Evolutionary conservation across 2,113 vertebrate species (phyloP).

Genomic region (Nerophis ophidion): DNA sequence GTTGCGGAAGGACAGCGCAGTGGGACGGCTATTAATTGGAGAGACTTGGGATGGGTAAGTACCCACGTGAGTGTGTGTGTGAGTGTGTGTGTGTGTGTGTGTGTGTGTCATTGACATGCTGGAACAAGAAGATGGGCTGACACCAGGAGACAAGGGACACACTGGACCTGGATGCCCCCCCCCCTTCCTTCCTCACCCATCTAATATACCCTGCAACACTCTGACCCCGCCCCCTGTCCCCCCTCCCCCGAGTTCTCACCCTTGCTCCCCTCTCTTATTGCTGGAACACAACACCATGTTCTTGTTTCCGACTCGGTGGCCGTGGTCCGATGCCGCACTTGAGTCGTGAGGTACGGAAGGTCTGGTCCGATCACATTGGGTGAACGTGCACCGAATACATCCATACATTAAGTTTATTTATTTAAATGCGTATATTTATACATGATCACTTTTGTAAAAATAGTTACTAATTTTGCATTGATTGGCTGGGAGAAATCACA

Average conservation of each 20-base stretch:
- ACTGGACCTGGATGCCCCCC: constrained; percentile 31
- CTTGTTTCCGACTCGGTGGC: constrained; percentile 48
- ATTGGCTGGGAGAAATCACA: not conserved
- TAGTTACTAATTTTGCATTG: not conserved
- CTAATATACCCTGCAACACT: not conserved
- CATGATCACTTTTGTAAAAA: not conserved
- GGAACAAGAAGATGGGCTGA: constrained; percentile 73
- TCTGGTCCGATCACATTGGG: not conserved
- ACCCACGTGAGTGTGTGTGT: constrained; percentile 59
- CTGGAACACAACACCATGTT: constrained; percentile 59
- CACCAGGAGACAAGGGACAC: constrained; percentile 74
- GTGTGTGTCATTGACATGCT: constrained; percentile 80
- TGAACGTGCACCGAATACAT: not conserved
- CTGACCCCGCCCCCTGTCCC: constrained; percentile 37
- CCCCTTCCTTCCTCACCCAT: constrained; percentile 15
- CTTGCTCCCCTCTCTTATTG: constrained; percentile 35
- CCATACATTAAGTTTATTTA: too few relatives aligned
- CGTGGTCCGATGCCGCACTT: constrained; percentile 33
- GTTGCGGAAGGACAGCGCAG: constrained; percentile 75
- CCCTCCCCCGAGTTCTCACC: constrained; percentile 36
- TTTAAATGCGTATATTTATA: too few relatives aligned
- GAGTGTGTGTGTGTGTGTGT: not conserved
- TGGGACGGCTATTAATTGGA: constrained; percentile 96
- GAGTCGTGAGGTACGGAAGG: not conserved
- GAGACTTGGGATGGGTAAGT: constrained; percentile 84